These are phyloP conservation scores for Trichechus manatus DNA, from an alignment of 2,113 vertebrate genomes.

Conservation along the genomic window DNA sequence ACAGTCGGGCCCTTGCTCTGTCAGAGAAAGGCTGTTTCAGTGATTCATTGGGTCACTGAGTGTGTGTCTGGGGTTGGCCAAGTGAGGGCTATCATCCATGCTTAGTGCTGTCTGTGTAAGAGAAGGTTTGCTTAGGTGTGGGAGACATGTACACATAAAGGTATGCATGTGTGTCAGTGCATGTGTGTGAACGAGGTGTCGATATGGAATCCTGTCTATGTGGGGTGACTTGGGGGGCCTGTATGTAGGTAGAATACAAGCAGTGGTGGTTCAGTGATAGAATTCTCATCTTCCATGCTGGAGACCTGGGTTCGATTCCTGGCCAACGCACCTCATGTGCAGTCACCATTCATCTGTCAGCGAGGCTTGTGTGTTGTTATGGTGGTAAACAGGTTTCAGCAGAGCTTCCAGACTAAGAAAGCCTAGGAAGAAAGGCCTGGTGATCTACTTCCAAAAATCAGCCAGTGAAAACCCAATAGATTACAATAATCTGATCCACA, in stretches of 20 bases:
- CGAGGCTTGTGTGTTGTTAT: not conserved
- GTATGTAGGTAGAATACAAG: not conserved
- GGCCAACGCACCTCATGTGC: too few species aligned
- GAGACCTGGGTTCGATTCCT: not conserved
- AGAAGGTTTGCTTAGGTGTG: not conserved
- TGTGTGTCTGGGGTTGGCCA: not conserved
- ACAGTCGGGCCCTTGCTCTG: too few species aligned
- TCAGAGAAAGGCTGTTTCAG: not conserved
- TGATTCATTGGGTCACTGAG: not conserved
- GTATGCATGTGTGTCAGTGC: fast-evolving
- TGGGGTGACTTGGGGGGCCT: fast-evolving
- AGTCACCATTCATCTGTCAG: not conserved
- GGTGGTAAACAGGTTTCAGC: too few species aligned
- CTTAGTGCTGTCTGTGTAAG: too few species aligned
- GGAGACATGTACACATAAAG: not conserved
- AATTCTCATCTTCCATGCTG: not conserved
- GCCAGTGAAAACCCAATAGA: not conserved
- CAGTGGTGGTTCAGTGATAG: not conserved
- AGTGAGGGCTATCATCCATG: fast-evolving
- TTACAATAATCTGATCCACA: too few species aligned
- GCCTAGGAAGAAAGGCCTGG: not conserved
- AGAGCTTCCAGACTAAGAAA: not conserved
- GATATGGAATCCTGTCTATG: not conserved
- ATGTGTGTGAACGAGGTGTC: not conserved
- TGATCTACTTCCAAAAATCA: not conserved